Evolutionary conservation across 2,797 vertebrate genomes (phyloP).

Genomic region (Eremophila alpestris): DNA sequence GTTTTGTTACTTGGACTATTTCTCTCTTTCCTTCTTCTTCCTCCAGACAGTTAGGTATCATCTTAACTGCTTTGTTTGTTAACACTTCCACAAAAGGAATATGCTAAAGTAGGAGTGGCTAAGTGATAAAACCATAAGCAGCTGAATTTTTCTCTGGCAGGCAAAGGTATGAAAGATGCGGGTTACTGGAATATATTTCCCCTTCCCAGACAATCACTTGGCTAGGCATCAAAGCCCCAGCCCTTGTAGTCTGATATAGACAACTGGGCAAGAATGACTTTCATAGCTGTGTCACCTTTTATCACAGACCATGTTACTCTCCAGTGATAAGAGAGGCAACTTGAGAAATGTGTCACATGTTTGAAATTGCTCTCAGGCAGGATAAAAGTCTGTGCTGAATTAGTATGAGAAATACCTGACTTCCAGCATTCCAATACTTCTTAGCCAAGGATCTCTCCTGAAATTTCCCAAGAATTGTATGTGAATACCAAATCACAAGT

Average conservation of each 20-base stretch:
- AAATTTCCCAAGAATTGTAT: background rate
- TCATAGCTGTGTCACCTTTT: conserved; percentile 62
- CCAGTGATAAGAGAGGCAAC: conserved; percentile 59
- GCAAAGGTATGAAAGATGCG: background rate
- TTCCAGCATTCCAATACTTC: background rate
- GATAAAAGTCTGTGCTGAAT: background rate
- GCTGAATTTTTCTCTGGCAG: background rate
- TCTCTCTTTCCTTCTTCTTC: background rate
- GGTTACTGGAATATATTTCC: conserved; percentile 1
- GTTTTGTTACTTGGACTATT: background rate
- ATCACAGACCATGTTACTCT: conserved; percentile 18
- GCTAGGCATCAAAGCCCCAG: conserved; percentile 41
- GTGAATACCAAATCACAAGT: background rate
- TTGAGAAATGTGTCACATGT: conserved; percentile 10
- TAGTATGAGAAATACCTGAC: background rate
- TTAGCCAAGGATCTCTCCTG: background rate
- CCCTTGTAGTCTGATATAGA: conserved; percentile 30
- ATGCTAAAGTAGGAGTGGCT: background rate
- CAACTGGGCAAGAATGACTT: conserved; percentile 32
- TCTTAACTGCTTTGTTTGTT: background rate
- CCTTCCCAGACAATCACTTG: conserved; percentile 43
- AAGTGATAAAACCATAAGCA: background rate
- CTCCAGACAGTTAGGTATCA: background rate
- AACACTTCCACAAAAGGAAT: background rate
- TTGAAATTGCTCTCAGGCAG: conserved; percentile 51